Evolutionary conservation across 2,797 vertebrate genomes (phyloP), one percentile per base, ranked within the genome.

Genomic region (Onychomys leucogaster): DNA sequence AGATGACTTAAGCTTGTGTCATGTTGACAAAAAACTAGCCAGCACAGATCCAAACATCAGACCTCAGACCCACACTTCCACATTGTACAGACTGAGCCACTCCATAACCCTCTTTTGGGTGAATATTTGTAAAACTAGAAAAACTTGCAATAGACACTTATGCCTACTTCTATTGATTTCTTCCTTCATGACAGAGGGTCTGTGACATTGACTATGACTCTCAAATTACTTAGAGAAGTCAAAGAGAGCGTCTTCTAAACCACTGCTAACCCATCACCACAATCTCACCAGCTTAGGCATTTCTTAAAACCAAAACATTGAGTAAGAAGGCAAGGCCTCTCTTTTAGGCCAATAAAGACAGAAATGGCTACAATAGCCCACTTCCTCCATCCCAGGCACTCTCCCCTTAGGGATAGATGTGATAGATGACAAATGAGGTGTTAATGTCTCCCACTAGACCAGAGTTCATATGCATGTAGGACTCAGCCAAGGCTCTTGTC

Each of bases 381-480:
- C 32, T 89, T 92, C 27, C 61, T 88, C 93, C 73, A 90, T 90
- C 59, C 41, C 91, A 96, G 76, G 69, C 76, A 71, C 34, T 75
- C 21, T 93, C 23, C n/a, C 92, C 96, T 96, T 61, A 92, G 93
- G 94, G 78, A 93, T 9, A 52, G 90, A 92, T 73, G 90, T 88
- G 96, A 89, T 55, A 17, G 75, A 80, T 91, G 97, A 98, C 91
- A 97, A 97, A 98, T 81, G 94, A 96, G 86, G 94, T 96, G 91
- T 76, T 96, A 97, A 98, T 95, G 86, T 80, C 76, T 95, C 95
- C 91, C 77, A 29, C 19, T 93, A 43, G 95, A 96, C 91, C 59
- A 67, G 69, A 91, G 86, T 95, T 96, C 73, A 92, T 77, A 95
- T 32, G 67, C 25, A n/a, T 84, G 46, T 81, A 34, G 55, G 57